These are phyloP conservation scores for Tortricodes alternella DNA, from an alignment of 2,888 invertebrate genomes.

Conservation along the genomic window DNA sequence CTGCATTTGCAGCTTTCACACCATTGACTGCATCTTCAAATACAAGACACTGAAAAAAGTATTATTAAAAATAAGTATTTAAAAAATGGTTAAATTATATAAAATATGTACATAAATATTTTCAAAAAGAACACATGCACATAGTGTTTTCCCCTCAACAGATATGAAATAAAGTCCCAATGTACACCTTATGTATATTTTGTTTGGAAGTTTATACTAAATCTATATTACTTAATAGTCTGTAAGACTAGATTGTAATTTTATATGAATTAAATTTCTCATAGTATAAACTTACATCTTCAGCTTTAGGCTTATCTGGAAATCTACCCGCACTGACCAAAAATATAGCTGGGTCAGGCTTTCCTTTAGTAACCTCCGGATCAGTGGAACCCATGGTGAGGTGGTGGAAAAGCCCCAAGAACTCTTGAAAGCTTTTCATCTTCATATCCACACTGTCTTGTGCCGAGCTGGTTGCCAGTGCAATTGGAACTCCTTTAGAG, in stretches of 20 bases:
- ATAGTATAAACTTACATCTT: constrained; percentile 65
- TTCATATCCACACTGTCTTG: constrained; percentile 87
- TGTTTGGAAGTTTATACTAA: too few species aligned
- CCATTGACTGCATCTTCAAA: constrained; percentile 97
- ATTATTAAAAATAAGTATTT: background rate
- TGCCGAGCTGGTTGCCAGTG: constrained; percentile 93
- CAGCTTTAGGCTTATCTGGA: constrained; percentile 84
- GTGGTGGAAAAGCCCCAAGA: constrained; percentile 87
- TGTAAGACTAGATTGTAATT: too few species aligned
- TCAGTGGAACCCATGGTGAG: constrained; percentile 91
- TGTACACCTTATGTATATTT: too few species aligned
- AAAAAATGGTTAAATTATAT: too few species aligned
- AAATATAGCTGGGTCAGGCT: constrained; percentile 95
- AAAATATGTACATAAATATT: too few species aligned
- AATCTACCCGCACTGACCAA: constrained; percentile 89
- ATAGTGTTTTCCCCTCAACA: too few species aligned
- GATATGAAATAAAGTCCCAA: too few species aligned
- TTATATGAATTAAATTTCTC: background rate
- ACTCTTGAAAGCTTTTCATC: constrained; percentile 84
- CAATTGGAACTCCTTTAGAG: constrained; percentile 88
- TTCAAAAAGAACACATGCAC: too few species aligned
- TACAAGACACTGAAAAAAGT: constrained; percentile 86
- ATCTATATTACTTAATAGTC: too few species aligned
- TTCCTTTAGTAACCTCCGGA: constrained; percentile 91
- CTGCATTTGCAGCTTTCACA: constrained; percentile 88